Evolutionary conservation across 1,140 invertebrate species (phyloP).

Genomic region (Piezodorus guildinii): DNA sequence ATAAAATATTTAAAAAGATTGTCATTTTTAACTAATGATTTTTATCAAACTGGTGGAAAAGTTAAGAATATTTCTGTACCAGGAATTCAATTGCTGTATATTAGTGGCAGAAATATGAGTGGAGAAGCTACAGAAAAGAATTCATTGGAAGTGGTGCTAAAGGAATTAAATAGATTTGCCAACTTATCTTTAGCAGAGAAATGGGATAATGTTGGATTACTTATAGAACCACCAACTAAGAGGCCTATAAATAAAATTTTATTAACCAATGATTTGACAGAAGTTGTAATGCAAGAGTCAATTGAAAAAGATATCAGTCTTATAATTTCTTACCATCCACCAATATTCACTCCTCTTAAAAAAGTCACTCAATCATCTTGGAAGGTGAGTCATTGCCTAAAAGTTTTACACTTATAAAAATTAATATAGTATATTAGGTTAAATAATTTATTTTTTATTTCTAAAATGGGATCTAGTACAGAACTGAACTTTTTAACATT

Average conservation of each 20-base stretch:
- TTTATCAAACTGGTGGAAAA: too few relatives aligned
- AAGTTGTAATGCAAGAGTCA: constrained; percentile 78
- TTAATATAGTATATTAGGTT: too few relatives aligned
- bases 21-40: too few relatives aligned
- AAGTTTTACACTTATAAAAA: too few relatives aligned
- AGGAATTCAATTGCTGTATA: neutral
- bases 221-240: constrained; percentile 41
- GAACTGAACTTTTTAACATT: too few relatives aligned
- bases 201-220: constrained; percentile 93
- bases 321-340: constrained; percentile 92
- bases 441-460: too few relatives aligned
- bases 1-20: too few relatives aligned
- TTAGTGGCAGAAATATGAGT: neutral
- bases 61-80: constrained; percentile 2
- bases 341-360: constrained; percentile 79
- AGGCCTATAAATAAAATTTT: constrained; percentile 53
- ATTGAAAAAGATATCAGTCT: constrained; percentile 53
- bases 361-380: constrained; percentile 51
- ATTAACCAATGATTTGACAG: constrained; percentile 91
- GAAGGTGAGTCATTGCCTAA: constrained; percentile 47
- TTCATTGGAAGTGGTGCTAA: constrained; percentile 45
- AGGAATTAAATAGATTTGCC: constrained; percentile 55
- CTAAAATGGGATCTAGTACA: too few relatives aligned
- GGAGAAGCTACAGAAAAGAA: constrained; percentile 27
- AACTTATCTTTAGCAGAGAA: constrained; percentile 57